phyloP scores from a whole-genome alignment of 1,140 invertebrate species.

The Oreohelix idahoensis region DNA sequence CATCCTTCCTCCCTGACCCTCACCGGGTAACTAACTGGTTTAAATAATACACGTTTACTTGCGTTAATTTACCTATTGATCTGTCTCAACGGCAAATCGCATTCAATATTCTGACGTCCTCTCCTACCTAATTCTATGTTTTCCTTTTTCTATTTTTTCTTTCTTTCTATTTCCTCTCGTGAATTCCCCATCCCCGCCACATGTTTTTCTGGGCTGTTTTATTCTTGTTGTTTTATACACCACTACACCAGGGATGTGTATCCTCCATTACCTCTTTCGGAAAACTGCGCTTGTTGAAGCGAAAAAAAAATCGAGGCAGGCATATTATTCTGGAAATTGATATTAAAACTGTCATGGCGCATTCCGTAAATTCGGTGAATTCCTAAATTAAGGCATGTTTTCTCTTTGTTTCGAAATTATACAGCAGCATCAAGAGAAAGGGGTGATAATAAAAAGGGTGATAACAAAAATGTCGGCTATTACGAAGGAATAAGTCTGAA shows the following conservation, averaged over 20 bases:
- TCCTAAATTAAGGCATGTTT: too few species aligned
- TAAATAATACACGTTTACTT: background rate
- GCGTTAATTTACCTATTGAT: background rate
- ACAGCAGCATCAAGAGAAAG: too few species aligned
- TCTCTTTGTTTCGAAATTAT: too few species aligned
- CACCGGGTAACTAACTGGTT: background rate
- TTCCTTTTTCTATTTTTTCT: background rate
- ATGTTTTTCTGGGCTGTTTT: too few species aligned
- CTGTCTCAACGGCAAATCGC: background rate
- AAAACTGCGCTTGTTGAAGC: background rate
- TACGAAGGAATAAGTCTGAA: too few species aligned
- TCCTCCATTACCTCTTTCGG: background rate
- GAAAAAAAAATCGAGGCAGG: background rate
- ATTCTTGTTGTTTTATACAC: too few species aligned
- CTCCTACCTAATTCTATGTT: background rate
- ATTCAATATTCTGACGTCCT: background rate
- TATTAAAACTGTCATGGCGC: background rate
- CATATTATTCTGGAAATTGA: background rate
- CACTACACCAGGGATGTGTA: background rate
- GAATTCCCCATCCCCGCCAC: too few species aligned
- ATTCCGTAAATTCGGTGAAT: background rate
- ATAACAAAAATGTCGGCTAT: too few species aligned
- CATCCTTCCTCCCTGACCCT: background rate
- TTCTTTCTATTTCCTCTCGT: too few species aligned
- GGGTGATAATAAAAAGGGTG: too few species aligned